Percentiles rank a stretch among this genome's conserved stretches.
Evolutionary conservation across 2,888 invertebrate genomes (phyloP).

Genomic region (Philaethria dido): DNA sequence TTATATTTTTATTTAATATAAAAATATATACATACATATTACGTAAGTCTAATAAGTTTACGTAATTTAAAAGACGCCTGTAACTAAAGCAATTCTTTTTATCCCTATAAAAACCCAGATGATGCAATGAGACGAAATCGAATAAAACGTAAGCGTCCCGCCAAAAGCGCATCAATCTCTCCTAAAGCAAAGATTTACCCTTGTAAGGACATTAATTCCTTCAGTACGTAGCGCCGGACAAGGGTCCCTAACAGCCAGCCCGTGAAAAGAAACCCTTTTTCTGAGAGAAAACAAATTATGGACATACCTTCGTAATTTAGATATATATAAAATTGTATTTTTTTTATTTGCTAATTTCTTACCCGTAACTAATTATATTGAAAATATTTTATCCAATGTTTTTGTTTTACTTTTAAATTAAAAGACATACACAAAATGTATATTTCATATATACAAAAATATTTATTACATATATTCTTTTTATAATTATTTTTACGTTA

Average conservation of each 20-base stretch:
- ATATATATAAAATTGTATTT: not conserved
- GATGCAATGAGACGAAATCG: slow-evolving; percentile 22
- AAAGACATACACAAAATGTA: no score
- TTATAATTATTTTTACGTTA: no score
- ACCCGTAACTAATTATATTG: no score
- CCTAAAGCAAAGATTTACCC: slow-evolving; percentile 56
- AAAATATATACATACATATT: no score
- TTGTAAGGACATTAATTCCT: slow-evolving; percentile 69
- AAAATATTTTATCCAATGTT: no score
- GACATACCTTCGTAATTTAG: slow-evolving; percentile 30
- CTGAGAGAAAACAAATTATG: slow-evolving; percentile 37
- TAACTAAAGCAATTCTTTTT: not conserved
- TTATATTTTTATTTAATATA: no score
- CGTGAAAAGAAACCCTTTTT: slow-evolving; percentile 78
- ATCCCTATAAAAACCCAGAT: slow-evolving; percentile 1
- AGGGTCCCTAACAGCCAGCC: slow-evolving; percentile 53
- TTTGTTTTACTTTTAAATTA: no score
- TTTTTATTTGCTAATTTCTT: not conserved
- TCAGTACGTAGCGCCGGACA: slow-evolving; percentile 57
- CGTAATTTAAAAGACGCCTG: not conserved
- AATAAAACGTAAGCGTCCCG: slow-evolving; percentile 38
- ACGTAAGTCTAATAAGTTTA: not conserved
- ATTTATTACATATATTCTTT: no score
- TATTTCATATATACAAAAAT: no score
- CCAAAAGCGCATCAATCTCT: slow-evolving; percentile 51